Evolutionary conservation across 1,140 invertebrate genomes (phyloP).

Genomic region (Drosophila obscura): DNA sequence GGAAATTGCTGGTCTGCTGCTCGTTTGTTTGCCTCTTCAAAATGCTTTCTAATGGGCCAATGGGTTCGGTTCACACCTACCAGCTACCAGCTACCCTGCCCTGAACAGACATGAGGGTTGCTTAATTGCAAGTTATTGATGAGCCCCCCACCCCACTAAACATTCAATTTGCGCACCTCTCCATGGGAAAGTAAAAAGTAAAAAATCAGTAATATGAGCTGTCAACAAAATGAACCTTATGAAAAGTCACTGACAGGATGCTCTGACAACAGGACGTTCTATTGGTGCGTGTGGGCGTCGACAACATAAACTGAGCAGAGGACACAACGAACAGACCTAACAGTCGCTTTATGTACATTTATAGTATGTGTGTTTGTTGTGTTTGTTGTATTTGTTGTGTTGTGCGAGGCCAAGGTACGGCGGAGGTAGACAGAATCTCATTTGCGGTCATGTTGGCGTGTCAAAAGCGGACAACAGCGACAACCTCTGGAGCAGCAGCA

Average conservation of each 20-base stretch:
- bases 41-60: conserved; percentile 63
- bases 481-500: conserved; percentile 35
- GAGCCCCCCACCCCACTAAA: conserved; percentile 28
- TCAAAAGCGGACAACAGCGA: conserved; percentile 63
- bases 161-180: conserved; percentile 41
- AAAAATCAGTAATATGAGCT: conserved; percentile 61
- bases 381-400: no score
- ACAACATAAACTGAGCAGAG: conserved; percentile 31
- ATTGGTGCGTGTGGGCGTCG: conserved; percentile 56
- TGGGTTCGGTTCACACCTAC: conserved; percentile 42
- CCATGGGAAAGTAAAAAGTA: conserved; percentile 20
- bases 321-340: neutral
- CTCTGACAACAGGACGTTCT: conserved; percentile 40
- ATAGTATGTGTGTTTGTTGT: no score
- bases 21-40: conserved; percentile 53
- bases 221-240: conserved; percentile 61
- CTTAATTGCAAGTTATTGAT: conserved; percentile 76
- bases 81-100: no score
- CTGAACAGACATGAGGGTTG: conserved; percentile 13
- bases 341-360: no score
- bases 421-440: conserved; percentile 65
- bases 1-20: conserved; percentile 40
- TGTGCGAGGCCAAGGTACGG: neutral
- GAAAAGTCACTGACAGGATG: conserved; percentile 70
- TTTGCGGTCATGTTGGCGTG: conserved; percentile 73